A percentile compares a stretch with the other conserved stretches of the same genome.
phyloP scores from a whole-genome alignment of 1,140 invertebrate genomes.

The Pseudomyrmex sp. region DNA sequence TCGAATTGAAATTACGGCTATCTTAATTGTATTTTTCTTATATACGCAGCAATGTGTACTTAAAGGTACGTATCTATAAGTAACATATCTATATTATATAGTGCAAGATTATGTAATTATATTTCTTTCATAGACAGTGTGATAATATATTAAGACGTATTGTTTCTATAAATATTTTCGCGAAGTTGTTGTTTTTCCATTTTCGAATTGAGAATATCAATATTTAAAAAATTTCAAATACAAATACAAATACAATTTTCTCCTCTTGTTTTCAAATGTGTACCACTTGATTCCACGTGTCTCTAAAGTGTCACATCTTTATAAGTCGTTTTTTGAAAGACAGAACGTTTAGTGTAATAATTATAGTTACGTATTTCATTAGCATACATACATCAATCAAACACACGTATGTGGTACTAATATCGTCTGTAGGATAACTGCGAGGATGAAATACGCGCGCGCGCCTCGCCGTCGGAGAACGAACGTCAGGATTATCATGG shows the following conservation, averaged over 20 bases:
- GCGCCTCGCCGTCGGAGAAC: background rate
- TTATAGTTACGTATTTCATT: background rate
- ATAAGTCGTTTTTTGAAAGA: background rate
- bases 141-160: background rate
- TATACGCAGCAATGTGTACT: slow-evolving; percentile 7
- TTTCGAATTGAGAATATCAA: background rate
- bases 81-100: background rate
- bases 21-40: slow-evolving; percentile 58
- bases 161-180: background rate
- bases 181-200: background rate
- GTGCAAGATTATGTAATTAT: too few relatives aligned
- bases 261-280: background rate
- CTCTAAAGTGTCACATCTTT: background rate
- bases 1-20: slow-evolving; percentile 28
- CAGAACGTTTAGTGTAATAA: background rate
- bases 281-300: too few relatives aligned
- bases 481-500: slow-evolving; percentile 47
- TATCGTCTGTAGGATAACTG: background rate
- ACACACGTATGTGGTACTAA: slow-evolving; percentile 6
- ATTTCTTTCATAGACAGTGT: background rate
- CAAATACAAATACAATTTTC: background rate
- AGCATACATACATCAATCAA: too few relatives aligned
- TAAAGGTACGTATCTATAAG: background rate
- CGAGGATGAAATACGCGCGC: background rate
- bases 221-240: background rate